A percentile compares a stretch with the other conserved stretches of the same genome.
Evolutionary conservation across 2,797 vertebrate species (phyloP).

Genomic region (Arnoldichthys spilopterus): DNA sequence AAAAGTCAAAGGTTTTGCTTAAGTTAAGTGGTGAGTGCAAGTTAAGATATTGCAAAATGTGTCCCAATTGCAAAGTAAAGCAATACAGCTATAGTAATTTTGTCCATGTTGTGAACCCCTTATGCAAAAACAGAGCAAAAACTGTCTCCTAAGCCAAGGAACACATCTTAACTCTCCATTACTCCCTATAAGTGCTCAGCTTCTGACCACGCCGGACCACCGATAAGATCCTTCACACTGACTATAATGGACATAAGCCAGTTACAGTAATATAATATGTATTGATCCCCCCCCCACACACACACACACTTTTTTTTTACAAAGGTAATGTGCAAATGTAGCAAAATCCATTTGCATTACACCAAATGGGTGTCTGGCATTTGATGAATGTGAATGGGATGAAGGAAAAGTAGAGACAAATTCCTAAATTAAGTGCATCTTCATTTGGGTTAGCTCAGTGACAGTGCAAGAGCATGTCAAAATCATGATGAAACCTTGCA

Average conservation of each 20-base stretch:
- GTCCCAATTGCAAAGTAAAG: background rate
- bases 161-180: conserved; percentile 39
- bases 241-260: conserved; percentile 66
- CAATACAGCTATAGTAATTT: background rate
- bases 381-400: conserved; percentile 48
- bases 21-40: too few relatives aligned
- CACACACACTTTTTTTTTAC: conserved; percentile 60
- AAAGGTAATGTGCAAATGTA: conserved; percentile 61
- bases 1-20: too few relatives aligned
- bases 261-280: conserved; percentile 64
- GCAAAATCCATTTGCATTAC: conserved; percentile 59
- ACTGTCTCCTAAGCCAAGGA: background rate
- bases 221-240: conserved; percentile 53
- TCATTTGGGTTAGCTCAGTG: background rate
- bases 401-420: conserved; percentile 44
- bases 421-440: background rate
- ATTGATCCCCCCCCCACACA: conserved; percentile 65
- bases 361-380: conserved; percentile 43
- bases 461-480: background rate
- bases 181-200: conserved; percentile 44
- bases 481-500: too few relatives aligned
- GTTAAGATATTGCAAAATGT: too few relatives aligned
- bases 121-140: background rate
- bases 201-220: conserved; percentile 42
- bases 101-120: background rate